Evolutionary conservation across 1,140 invertebrate genomes (phyloP), one percentile per base, ranked within the genome.

Genomic region (Solenopsis fugax): DNA sequence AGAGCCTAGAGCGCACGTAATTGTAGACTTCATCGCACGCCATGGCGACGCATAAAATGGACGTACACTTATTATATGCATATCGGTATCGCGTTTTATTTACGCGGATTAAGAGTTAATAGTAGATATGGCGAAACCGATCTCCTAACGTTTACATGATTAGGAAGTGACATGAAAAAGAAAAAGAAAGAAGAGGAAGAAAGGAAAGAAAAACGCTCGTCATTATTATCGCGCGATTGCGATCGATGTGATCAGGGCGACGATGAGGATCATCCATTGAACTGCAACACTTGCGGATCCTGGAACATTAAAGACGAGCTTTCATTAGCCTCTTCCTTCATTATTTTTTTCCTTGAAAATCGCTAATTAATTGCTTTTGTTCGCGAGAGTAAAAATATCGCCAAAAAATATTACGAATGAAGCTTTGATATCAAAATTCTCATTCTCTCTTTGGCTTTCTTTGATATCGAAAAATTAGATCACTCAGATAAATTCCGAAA

Each of bases 161-260:
- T 82, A 84, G 86, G 89, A 89, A 91, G 88, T 86, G 77, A 92
- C 48, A 89, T 85, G 88, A 67, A 56, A 89, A 64, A 34, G 16
- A 18, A 12, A 86, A 76, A 18, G 12, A 50, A 62, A n/a, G 24
- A 10, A 41, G 37, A 34, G 37, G 24, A 34, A 41, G 6, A 2
- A 41, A 86, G 76, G 5, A 37, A 58, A 77, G 18, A 21, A 10
- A 21, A 45, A 72, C 37, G 50, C 12, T 45, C 41, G 76, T 85
- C 45, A 48, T 89, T 88, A 92, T 92, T 92, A 92, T 92, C 91
- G 91, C 62, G 41, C 65, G 29, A 88, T 67, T 34, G 75, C 50
- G 54, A 86, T 76, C 56, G 80, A 78, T 65, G 76, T 71, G 86
- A 87, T 78, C 10, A 88, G 72, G 29, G 56, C 12, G 50, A 87